Conservation (phyloP, 2,113 vertebrate genomes). For the Platichthys stellatus region DNA sequence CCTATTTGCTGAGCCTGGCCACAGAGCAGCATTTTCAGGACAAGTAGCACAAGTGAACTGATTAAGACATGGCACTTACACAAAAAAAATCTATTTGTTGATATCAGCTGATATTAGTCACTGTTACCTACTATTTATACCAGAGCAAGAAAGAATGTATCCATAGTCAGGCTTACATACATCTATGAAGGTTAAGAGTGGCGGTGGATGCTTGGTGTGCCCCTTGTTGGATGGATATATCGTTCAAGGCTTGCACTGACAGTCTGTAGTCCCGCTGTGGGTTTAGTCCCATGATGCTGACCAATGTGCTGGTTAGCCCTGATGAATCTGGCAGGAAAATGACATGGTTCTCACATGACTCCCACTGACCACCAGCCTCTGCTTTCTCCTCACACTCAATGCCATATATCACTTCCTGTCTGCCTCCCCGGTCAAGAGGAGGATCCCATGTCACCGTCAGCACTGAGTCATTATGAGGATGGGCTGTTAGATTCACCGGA, state of each 20-base stretch:
- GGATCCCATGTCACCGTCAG: conserved; percentile 67
- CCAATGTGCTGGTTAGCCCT: conserved; percentile 38
- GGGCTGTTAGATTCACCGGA: conserved; percentile 62
- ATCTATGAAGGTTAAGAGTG: conserved; percentile 58
- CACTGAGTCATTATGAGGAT: conserved; percentile 30
- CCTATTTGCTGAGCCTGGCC: no score
- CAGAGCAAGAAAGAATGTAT: background rate
- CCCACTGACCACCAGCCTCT: conserved; percentile 45
- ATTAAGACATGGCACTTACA: no score
- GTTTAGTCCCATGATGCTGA: conserved; percentile 62
- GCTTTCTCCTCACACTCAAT: conserved; percentile 59
- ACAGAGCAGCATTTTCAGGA: no score
- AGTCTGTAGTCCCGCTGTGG: conserved; percentile 58
- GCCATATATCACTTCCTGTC: conserved; percentile 63
- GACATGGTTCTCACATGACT: conserved; percentile 44
- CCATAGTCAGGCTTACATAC: conserved; percentile 37
- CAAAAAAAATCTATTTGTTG: no score
- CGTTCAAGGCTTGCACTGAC: conserved; percentile 68
- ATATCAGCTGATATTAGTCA: no score
- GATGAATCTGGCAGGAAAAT: conserved; percentile 30
- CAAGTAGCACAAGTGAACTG: no score
- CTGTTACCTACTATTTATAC: background rate
- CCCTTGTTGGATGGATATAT: conserved; percentile 39
- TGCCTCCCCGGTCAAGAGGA: conserved; percentile 72
- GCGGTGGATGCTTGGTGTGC: conserved; percentile 35